Evolutionary conservation across 2,888 invertebrate genomes (phyloP), one percentile per base, ranked within the genome.

Genomic region (Drosophila infuscata): DNA sequence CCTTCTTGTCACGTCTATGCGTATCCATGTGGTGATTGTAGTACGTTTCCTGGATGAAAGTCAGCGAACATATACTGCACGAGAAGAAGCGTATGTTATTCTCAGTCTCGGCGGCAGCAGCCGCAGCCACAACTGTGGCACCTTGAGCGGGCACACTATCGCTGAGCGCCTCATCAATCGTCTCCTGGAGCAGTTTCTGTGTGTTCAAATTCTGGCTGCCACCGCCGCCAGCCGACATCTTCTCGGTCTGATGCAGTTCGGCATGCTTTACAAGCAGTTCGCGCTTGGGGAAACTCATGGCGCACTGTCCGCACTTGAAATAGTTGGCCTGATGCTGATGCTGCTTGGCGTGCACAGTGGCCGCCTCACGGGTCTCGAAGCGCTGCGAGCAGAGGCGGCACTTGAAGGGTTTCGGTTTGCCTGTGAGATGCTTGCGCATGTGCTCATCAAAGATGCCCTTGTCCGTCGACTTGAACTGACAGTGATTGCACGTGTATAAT

Each of bases 11-110:
- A 3, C 91, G 90, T 56, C 93, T 91, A 77, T 94, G 94, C 33
- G 92, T 92, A 73, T 94, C 93, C 93, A 93, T 93, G 68, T 94
- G 94, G 65, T 93, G 93, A 70, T 92, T 92, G 72, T 93, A 94
- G 67, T 93, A 93, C 25, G 91, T 92, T 86, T 94, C 93, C 76
- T 93, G 93, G 25, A 94, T 92, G 76, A 94, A 94, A 3, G 94
- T 93, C 72, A 94, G 75, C 56, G 93, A 93, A 82, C 94, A 94
- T 62, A 93, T 91, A 79, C 92, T 93, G 81, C 94, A 94, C 46
- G 93, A 93, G 72, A 93, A 93, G 89, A 94, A 94, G 54, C 93
- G 91, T 57, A 94, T 94, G 63, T 92, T 92, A 36, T 92, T 92
- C 35, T 92, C 85, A n/a, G 83, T 79, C 49, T 87, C 83, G 29